Evolutionary conservation across 2,797 vertebrate species (phyloP), one percentile per base, ranked within the genome.

Genomic region (Myotis vivesi): DNA sequence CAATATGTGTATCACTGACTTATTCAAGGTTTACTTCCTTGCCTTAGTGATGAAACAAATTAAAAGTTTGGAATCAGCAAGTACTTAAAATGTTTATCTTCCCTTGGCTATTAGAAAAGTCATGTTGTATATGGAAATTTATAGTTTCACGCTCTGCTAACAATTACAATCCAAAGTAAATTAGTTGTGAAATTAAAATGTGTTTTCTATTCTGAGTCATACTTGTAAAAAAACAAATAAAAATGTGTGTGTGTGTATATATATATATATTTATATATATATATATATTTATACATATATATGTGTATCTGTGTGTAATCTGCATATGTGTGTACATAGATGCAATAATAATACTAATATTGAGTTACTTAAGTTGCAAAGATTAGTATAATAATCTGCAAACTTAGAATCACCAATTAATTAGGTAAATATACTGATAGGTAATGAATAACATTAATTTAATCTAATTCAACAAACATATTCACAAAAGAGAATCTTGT

Each of bases 81-180:
- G 69, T 82, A 41, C 13, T 71, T 53, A 71, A 76, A 72, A 77
- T 46, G 17, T 44, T 68, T 64, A 9, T 38, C 86, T 82, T 95
- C 16, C 46, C 38, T 89, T 73, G 13, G 17, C 28, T 22, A 83
- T 51, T 46, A 89, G 71, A 91, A 89, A 97, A 92, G 8, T 72
- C 57, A 62, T 30, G 15, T 62, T 79, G 73, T n/a, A 38, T 96
- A 17, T 2, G 76, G 38, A 23, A 85, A 4, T 44, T 94, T 73
- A 84, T 25, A n/a, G 10, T 62, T 90, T 82, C 90, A 80, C 23
- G 38, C 30, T 96, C 36, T 91, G 64, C 44, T 53, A 96, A 66
- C 22, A 89, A 25, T 23, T 55, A 25, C n/a, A 82, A 33, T 91
- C 9, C 57, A 92, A 46, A 72, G 13, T 3, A 91, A 90, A 87